A percentile compares a stretch with the other conserved stretches of the same genome.
phyloP scores from a whole-genome alignment of 1,140 invertebrate genomes.

The Anastrepha obliqua region DNA sequence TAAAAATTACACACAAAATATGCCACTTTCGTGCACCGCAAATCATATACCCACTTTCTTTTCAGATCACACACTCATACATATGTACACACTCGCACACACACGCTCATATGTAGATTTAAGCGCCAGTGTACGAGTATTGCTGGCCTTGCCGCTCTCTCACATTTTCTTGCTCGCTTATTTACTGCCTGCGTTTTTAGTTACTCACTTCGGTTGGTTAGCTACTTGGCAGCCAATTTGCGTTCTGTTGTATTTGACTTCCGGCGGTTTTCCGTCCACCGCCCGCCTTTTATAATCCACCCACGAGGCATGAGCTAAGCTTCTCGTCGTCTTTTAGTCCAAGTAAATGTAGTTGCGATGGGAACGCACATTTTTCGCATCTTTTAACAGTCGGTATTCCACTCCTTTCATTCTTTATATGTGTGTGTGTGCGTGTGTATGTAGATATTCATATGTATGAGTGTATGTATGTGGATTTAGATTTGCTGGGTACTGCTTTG shows the following conservation, averaged over 20 bases:
- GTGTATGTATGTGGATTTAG: not conserved
- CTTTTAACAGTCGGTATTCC: not conserved
- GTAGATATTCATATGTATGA: too few species aligned
- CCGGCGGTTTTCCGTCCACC: not conserved
- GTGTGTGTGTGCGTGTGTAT: too few species aligned
- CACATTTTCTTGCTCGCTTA: constrained; percentile 19
- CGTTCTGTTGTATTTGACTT: constrained; percentile 48
- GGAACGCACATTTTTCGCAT: not conserved
- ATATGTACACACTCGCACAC: too few species aligned
- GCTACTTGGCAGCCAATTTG: constrained; percentile 46
- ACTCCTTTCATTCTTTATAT: not conserved
- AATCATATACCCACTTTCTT: not conserved
- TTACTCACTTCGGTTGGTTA: constrained; percentile 24
- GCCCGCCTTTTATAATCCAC: not conserved
- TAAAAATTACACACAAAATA: constrained; percentile 47
- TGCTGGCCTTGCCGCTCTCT: too few species aligned
- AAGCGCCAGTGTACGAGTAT: not conserved
- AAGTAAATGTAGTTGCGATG: not conserved
- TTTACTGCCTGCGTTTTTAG: not conserved
- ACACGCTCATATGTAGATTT: not conserved
- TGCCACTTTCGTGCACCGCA: constrained; percentile 24
- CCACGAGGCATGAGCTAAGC: not conserved
- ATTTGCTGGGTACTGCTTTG: constrained; percentile 4
- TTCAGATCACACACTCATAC: not conserved
- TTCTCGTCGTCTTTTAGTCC: not conserved